phyloP scores from a whole-genome alignment of 1,140 invertebrate genomes.

The Vollenhovia emeryi region DNA sequence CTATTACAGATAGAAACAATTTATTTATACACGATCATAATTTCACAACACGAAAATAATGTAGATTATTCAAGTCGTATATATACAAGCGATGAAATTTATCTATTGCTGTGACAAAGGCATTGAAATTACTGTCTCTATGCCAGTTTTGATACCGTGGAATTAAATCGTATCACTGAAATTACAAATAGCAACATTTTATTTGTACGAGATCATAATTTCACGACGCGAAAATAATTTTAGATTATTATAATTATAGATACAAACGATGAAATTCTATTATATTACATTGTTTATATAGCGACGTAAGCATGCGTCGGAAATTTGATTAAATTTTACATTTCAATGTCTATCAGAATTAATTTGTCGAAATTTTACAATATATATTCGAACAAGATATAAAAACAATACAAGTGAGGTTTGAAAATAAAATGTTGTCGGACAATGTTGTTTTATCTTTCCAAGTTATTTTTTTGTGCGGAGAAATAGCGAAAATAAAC shows the following conservation, averaged over 20 bases:
- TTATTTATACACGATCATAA: background rate
- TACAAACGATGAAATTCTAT: background rate
- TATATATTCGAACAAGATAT: background rate
- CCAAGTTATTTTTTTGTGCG: background rate
- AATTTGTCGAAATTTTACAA: conserved; percentile 17
- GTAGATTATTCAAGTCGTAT: no score
- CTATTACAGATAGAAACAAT: background rate
- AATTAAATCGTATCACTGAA: no score
- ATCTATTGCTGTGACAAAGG: background rate
- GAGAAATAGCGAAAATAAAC: background rate
- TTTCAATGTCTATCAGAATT: conserved; percentile 9
- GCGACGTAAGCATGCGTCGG: background rate
- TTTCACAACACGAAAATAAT: no score
- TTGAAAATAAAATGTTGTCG: background rate
- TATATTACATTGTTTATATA: background rate
- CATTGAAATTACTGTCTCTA: background rate
- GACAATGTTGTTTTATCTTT: background rate
- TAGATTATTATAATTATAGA: background rate
- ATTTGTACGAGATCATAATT: background rate
- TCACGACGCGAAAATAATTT: background rate
- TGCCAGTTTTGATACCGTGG: background rate
- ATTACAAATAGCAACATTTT: background rate
- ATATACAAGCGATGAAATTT: no score
- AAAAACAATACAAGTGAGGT: background rate
- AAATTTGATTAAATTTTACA: background rate